Percentiles rank a stretch among this genome's conserved stretches.
Evolutionary conservation across 2,113 vertebrate genomes (phyloP).

Genomic region (Prunella himalayana): DNA sequence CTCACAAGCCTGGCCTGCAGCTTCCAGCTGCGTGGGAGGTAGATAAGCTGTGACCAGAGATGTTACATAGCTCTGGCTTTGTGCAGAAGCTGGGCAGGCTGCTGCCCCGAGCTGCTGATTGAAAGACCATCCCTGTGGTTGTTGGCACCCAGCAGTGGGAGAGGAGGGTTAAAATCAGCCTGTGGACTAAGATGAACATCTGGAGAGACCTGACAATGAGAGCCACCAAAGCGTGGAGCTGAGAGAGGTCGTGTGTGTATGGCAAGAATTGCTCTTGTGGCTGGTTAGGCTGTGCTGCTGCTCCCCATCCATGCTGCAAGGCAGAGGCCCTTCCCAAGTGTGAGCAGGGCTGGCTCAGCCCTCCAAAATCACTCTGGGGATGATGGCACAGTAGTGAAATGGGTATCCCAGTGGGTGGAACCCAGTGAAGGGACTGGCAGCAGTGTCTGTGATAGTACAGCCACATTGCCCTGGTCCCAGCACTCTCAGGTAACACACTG

Average conservation of each 20-base stretch:
- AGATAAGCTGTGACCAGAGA: not conserved
- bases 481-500: not conserved
- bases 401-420: not conserved
- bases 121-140: not conserved
- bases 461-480: not conserved
- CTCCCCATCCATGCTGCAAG: not conserved
- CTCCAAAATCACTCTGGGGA: fast-evolving
- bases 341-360: not conserved
- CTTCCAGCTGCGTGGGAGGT: not conserved
- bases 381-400: not conserved
- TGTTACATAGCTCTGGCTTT: not conserved
- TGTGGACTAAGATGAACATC: not conserved
- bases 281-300: not conserved
- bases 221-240: not conserved
- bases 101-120: not conserved
- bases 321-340: fast-evolving
- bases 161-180: not conserved
- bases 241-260: not conserved
- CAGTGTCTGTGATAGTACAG: not conserved
- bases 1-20: not conserved
- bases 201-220: not conserved
- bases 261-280: not conserved
- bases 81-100: not conserved
- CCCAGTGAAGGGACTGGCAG: not conserved
- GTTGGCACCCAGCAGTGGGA: not conserved